Base-by-base conservation (phyloP, 37 sponge, comb jelly and placozoan genomes). In the Chondrilla cf. caribensis region DNA sequence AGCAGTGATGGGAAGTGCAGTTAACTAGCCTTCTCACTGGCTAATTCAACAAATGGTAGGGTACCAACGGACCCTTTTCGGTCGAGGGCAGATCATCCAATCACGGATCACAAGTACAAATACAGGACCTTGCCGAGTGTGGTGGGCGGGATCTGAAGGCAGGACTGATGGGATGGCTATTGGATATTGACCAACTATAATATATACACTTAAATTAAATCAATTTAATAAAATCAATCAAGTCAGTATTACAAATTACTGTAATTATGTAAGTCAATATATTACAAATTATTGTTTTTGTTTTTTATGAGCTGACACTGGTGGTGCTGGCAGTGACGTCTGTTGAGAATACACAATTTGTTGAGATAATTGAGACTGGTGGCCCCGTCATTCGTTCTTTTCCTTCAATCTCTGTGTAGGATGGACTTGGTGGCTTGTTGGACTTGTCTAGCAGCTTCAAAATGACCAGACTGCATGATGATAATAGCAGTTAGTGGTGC, bases 111-210 rank as follows among this genome's bases (percentile, higher is more conserved):
- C 7, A 21, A 42, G 18, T 2, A 28, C 64, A 15, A 28, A n/a
- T 4, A 62, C 4, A 19, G 64, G 64, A 7, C 25, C 64, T 62
- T 71, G 43, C 17, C 26, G 42, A 25, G 91, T 90, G 38, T 94
- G 90, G 90, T 94, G 91, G 88, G 89, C 89, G 15, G 94, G 94
- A 31, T 88, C 89, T 24, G 94, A 94, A 78, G 84, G 79, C 9
- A 80, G 94, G 33, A 88, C 81, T 58, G 94, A 94, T 70, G 92
- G 94, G 15, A 36, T 85, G 70, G 92, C 94, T 25, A 81, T 94
- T 44, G 94, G 93, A 18, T 89, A 89, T 60, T 92, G 70, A 25
- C 37, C 25, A 2, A n/a, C n/a, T n/a, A n/a, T n/a, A n/a, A n/a
- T n/a, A n/a, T n/a, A n/a, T n/a, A n/a, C n/a, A 19, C 15, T 62